Evolutionary conservation across 2,888 invertebrate genomes (phyloP).

Genomic region (Protonemura montana): DNA sequence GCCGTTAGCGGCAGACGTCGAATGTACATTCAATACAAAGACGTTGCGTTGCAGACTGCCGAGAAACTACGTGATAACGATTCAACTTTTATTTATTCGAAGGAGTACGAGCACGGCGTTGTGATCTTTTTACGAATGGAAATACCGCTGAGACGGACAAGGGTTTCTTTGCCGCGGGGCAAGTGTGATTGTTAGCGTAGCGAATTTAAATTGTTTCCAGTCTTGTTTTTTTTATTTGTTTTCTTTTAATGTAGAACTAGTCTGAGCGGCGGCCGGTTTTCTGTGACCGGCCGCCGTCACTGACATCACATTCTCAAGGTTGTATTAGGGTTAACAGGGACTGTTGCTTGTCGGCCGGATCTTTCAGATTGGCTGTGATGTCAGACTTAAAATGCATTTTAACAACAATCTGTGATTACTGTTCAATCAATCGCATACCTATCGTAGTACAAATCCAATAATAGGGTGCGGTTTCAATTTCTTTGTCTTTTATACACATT

Average conservation of each 20-base stretch:
- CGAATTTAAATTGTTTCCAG: background rate
- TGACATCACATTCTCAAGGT: background rate
- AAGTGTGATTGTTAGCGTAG: background rate
- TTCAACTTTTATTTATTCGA: background rate
- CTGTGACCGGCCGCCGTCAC: background rate
- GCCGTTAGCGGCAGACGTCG: background rate
- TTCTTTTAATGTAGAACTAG: background rate
- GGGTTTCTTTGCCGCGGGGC: background rate
- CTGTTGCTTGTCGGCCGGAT: background rate
- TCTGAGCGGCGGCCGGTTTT: background rate
- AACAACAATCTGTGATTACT: background rate
- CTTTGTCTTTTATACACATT: too few relatives aligned
- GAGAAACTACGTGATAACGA: background rate
- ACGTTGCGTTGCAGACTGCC: background rate
- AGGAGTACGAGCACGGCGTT: background rate
- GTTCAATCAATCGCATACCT: background rate
- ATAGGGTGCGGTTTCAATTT: too few relatives aligned
- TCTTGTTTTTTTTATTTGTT: background rate
- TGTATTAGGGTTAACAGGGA: background rate
- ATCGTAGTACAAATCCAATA: background rate
- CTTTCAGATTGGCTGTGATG: background rate
- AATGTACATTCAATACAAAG: background rate
- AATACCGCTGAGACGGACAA: background rate
- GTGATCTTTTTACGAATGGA: background rate
- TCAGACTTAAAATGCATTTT: background rate